Base-by-base conservation (phyloP, 2,888 invertebrate genomes). In the Aporophyla lueneburgensis region DNA sequence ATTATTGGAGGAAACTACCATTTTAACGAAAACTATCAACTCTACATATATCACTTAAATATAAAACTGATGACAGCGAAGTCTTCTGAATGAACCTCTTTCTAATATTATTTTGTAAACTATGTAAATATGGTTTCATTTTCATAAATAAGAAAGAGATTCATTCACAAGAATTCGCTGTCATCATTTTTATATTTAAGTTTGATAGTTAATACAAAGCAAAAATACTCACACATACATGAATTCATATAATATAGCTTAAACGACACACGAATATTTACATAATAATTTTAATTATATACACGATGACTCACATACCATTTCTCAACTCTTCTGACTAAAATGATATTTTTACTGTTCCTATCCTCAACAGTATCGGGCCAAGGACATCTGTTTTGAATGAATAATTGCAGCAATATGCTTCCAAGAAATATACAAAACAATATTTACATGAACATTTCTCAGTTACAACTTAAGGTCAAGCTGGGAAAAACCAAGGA, bases 311-410 rank as follows among this genome's bases (percentile, higher is more conserved):
- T 79, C 85, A 88, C 27, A 16, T 58, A 61, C 68, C 19, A 81
- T 87, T 86, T 78, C 78, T 61, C 74, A 81, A 87, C 46, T 54
- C 56, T 84, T 71, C 77, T 69, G 75, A 69, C 62, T 65, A 73
- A 72, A 67, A 62, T 46, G 19, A 67, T 75, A 79, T 67, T 71
- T 53, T n/a, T 24, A 78, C 16, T 24, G 33, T 63, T 68, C 51
- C 24, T 74, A 67, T 77, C 75, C 71, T 76, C 49, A 76, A 65
- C 70, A 62, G 76, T 68, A 74, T 71, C 19, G 43, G 80, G 87
- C 68, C 88, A 87, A 88, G 87, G 87, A 66, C 80, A 71, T 33
- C n/a, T 46, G n/a, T 54, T 24, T 24, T 27, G 43, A 70, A 58
- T 54, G 33, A 76, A 33, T 68, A 24, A 46, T 69, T 70, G 56